These are phyloP conservation scores for Hypotaenidia philippensis DNA, from an alignment of 2,797 vertebrate genomes.

Conservation along the genomic window DNA sequence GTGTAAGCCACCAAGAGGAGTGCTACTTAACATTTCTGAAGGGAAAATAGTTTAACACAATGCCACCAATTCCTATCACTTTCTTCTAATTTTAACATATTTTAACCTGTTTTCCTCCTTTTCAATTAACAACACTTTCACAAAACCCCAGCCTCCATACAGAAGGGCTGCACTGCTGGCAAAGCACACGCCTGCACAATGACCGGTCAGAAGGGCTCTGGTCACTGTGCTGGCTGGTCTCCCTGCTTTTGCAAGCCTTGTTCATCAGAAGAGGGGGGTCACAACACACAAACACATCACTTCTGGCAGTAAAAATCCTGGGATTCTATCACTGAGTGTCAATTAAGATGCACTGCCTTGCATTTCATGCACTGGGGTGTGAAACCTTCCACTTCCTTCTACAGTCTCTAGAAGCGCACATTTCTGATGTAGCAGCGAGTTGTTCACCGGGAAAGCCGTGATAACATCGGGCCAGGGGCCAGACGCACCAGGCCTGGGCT, in stretches of 20 bases:
- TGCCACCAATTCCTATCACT: background rate
- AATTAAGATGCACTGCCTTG: rapidly evolving
- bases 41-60: background rate
- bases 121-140: background rate
- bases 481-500: background rate
- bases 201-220: background rate
- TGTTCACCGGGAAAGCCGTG: background rate
- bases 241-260: rapidly evolving
- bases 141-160: background rate
- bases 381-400: background rate
- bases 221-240: rapidly evolving
- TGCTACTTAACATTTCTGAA: background rate
- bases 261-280: background rate
- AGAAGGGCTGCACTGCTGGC: background rate
- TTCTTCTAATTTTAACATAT: background rate
- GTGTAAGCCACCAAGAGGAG: background rate
- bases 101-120: background rate
- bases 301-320: background rate
- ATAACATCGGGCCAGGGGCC: background rate
- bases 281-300: rapidly evolving
- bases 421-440: background rate
- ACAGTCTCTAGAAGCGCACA: background rate
- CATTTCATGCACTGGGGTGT: rapidly evolving
- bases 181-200: background rate
- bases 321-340: background rate